These are phyloP conservation scores for Aleiodes leptofemur DNA, from an alignment of 2,888 invertebrate species.

Conservation along the genomic window DNA sequence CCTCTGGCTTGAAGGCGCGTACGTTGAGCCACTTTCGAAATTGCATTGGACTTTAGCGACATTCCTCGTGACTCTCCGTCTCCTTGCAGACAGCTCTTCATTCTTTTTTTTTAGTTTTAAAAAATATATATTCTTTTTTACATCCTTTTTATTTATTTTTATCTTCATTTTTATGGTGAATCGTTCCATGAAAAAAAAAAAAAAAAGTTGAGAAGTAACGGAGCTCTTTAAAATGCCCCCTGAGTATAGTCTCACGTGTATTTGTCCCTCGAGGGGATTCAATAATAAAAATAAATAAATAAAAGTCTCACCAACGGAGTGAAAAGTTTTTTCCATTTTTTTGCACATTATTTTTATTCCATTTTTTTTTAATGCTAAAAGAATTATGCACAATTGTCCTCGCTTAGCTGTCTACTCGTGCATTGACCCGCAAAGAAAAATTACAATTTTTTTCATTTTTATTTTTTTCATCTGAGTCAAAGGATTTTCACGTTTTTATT, in stretches of 20 bases:
- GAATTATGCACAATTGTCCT: constrained; percentile 50
- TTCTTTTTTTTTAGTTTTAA: not conserved
- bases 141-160: constrained; percentile 1
- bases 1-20: constrained; percentile 51
- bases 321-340: not conserved
- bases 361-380: not conserved
- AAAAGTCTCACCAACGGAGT: too few relatives aligned
- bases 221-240: constrained; percentile 7
- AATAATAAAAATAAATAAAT: constrained; percentile 66
- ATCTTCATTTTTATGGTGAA: constrained; percentile 14
- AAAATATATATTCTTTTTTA: not conserved
- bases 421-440: constrained; percentile 53
- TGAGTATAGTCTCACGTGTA: constrained; percentile 14
- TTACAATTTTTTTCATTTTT: constrained; percentile 38
- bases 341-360: not conserved
- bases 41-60: constrained; percentile 55
- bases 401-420: constrained; percentile 50
- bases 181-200: not conserved
- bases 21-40: constrained; percentile 56
- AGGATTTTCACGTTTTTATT: too few relatives aligned
- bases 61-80: constrained; percentile 48
- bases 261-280: constrained; percentile 54
- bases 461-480: too few relatives aligned
- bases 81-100: constrained; percentile 28
- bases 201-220: constrained; percentile 23